Evolutionary conservation across 2,888 invertebrate genomes (phyloP), one percentile per base, ranked within the genome.

Genomic region (Ptychoptera contaminata): DNA sequence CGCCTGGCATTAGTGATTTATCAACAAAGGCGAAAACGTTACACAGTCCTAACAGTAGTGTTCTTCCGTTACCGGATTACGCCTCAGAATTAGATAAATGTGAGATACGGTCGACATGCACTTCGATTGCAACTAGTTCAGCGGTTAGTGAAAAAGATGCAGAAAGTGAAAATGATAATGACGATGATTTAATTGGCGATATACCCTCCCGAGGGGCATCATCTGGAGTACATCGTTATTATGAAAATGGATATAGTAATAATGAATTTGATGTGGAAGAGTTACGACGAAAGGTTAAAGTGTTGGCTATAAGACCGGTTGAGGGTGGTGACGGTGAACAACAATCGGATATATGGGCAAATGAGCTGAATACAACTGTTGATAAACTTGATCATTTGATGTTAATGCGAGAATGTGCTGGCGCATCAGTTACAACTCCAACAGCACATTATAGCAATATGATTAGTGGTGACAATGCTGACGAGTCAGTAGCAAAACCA

Each of bases 351-450:
- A 71, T 76, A 2, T 85, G 84, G 84, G 83, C 83, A 48, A 67
- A 76, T 31, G 85, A 85, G 56, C 60, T 84, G 8, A 82, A 81
- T 58, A 77, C 77, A 41, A 82, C 82, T 0, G 77, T 83, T n/a
- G 77, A 83, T 55, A 82, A 82, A 55, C 62, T 84, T 6, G 83
- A 83, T 59, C 79, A 79, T 53, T 63, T 80, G 37, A 65, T 81
- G 57, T 70, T 80, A 70, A 71, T 79, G 65, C 74, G 77, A 52
- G 79, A 79, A 46, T 54, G 55, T 44, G 56, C 55, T 39, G 52
- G 23, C 7, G 23, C 23, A 3, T 5, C 23, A 23, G n/a, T n/a
- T n/a, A 5, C 23, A 23, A 11, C 32, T 7, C 32, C 9, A 32
- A 32, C 11, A 9, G 11, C 9, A 36, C 30, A 16, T 23, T 29